Base-by-base conservation (phyloP, 2,797 vertebrate genomes). In the Gobionotothen gibberifrons region DNA sequence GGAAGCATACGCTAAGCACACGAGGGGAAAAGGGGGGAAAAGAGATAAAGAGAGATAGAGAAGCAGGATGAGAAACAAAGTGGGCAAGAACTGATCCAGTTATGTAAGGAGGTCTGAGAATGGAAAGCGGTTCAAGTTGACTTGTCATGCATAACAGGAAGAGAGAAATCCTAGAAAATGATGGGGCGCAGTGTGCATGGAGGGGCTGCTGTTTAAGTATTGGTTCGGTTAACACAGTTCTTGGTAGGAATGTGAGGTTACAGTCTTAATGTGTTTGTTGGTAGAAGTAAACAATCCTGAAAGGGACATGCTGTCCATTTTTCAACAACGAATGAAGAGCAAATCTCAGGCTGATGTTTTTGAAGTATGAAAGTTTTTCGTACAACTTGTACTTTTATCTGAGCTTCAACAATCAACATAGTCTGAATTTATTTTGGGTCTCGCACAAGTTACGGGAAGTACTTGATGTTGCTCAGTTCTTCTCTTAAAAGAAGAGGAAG, bases 101-200 rank as follows among this genome's bases (percentile, higher is more conserved):
- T 95, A 94, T 86, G 86, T 93, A 94, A 94, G 82, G 66, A 78
- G 79, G 89, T 85, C 81, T 91, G 90, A 85, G 88, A 88, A 88
- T 85, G 90, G 84, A 89, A 87, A 91, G 86, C 72, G 53, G 76
- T 85, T 86, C 73, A 61, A 81, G 85, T 84, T 89, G 88, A 92
- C 88, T 90, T 85, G 87, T 85, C 88, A 82, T 85, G 90, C 88
- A 83, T 82, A 89, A 90, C 81, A 72, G 84, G 82, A 86, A 80
- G 81, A 79, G 80, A 77, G 72, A 82, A 84, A 88, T 86, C 69
- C 76, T 69, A 57, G 63, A 85, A 87, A 90, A 78, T 72, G 81
- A 93, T 84, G 76, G 69, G 72, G 76, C 61, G 36, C 52, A 8
- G 55, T 72, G 65, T 46, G 71, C 49, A 58, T 29, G 54, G 67